These are phyloP conservation scores for Corvus cornix DNA, from an alignment of 2,113 vertebrate species.

Conservation along the genomic window DNA sequence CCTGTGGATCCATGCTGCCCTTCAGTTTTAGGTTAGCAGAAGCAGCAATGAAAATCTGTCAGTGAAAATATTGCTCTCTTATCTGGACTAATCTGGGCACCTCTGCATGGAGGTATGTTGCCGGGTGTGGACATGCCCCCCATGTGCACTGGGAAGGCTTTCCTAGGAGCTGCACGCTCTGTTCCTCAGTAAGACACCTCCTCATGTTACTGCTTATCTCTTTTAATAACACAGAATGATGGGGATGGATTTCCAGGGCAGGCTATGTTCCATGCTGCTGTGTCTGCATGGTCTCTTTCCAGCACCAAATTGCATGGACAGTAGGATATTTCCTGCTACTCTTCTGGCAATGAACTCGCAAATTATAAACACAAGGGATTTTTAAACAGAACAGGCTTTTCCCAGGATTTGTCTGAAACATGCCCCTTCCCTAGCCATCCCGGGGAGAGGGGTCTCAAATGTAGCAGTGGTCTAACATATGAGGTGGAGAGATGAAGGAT, in stretches of 20 bases:
- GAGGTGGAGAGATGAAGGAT: background rate
- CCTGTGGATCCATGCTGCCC: background rate
- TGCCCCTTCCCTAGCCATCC: background rate
- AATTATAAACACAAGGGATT: background rate
- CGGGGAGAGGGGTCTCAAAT: background rate
- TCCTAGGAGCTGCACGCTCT: background rate
- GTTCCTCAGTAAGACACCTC: background rate
- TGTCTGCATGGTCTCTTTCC: background rate
- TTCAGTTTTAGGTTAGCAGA: background rate
- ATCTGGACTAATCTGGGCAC: background rate
- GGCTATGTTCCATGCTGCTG: background rate
- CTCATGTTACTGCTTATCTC: background rate
- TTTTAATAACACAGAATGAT: background rate
- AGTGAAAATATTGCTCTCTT: background rate
- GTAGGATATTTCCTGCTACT: background rate
- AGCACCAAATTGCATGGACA: background rate
- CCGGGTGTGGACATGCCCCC: background rate
- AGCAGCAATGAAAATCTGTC: background rate
- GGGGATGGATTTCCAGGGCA: background rate
- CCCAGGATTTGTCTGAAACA: background rate
- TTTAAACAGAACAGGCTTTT: background rate
- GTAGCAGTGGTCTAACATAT: background rate
- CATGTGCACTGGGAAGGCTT: background rate
- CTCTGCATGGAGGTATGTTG: background rate
- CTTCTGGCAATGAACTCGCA: background rate